Evolutionary conservation across 2,113 vertebrate species (phyloP), one percentile per base, ranked within the genome.

Genomic region (Tauraco erythrolophus): DNA sequence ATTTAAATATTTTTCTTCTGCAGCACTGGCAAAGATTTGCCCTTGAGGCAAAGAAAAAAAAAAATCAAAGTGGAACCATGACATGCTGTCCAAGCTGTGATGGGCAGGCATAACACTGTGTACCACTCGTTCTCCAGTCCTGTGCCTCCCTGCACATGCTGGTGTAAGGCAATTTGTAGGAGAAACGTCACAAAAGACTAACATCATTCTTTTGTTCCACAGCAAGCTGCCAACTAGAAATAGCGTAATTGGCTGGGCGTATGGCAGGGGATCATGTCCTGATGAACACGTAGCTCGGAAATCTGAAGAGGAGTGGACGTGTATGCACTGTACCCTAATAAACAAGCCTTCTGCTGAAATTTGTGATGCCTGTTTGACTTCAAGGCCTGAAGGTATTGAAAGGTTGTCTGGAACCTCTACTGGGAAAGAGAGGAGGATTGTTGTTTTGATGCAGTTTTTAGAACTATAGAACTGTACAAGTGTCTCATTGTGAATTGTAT

Each of bases 281-380:
- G 74, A 75, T 31, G 98, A 98, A 62, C 94, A 97, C 0, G 95
- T 99, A 70, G 98, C 98, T 45, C 97, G 27, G 92, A 98, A 97
- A 82, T 98, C 97, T 79, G 99, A 99, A 94, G 99, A 99, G 87
- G 98, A 99, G 72, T 99, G 99, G 99, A 93, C 98, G 0, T 99
- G 99, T 97, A 65, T 51, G 28, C 78, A 97, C 58, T 99, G 99
- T 84, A 99, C 99, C 21, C 98, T 99, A 75, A 97, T 99, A 96
- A 99, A 99, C 97, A 98, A 89, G 77, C 98, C 99, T 8, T 94
- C 98, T 84, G 96, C 97, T 51, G 95, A 96, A 80, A 92, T 96
- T 28, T 99, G 99, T 88, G 99, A 99, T 51, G 99, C 98, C 76
- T 99, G 99, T 93, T 98, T 99, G 95, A 98, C 98, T 61, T 97